Base-by-base conservation (phyloP, 2,888 invertebrate species). In the Epiperipatus broadwayi region DNA sequence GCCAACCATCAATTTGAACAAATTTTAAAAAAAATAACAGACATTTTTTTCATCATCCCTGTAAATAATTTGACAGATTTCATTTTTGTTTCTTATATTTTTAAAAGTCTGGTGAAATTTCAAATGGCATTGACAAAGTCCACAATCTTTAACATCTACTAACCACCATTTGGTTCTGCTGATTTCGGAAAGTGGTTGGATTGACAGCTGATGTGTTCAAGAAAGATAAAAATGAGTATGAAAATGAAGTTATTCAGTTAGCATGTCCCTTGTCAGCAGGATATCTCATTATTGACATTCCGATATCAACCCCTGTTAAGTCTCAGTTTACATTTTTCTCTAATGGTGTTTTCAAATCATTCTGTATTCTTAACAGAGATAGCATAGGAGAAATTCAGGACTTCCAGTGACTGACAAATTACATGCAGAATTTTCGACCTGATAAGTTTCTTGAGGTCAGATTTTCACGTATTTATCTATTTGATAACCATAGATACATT, bases 191-290 rank as follows among this genome's bases (percentile, higher is more conserved):
- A n/a, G n/a, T n/a, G n/a, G n/a, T n/a, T n/a, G n/a, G n/a, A n/a
- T n/a, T n/a, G n/a, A n/a, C n/a, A n/a, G n/a, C n/a, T n/a, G n/a
- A n/a, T n/a, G n/a, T 25, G 25, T 25, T 7, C n/a, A 25, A 8
- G 25, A n/a, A 93, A 93, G 84, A 85, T 63, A 91, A 87, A 57
- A 95, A 97, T 66, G 72, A 73, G 47, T 97, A 95, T 64, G 91
- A 91, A 39, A 97, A 95, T 64, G 91, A 95, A 66, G 89, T 95
- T 48, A 77, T 78, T 43, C 77, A 83, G 55, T 63, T 85, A 52
- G 93, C 83, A 20, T 73, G 87, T 54, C 93, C 93, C 40, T 67
- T 97, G 53, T 97, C 97, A 5, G 91, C 95, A 36, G 95, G 93
- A 57, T 99, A 95, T 67, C 69, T 95, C 53, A 68, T 97, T 54